phyloP scores from a whole-genome alignment of 2,888 invertebrate species.

The Nomada ruficornis region DNA sequence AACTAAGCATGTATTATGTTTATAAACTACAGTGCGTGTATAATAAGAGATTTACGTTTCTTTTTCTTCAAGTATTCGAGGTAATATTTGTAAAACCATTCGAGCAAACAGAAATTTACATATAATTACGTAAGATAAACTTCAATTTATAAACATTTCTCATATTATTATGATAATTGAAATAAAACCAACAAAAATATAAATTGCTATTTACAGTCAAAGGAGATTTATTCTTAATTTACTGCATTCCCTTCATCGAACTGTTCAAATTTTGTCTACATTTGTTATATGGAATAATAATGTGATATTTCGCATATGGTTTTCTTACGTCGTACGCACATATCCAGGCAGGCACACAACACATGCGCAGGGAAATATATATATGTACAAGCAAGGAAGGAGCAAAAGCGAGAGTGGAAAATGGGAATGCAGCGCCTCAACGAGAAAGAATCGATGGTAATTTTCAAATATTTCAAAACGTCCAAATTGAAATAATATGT shows the following conservation, averaged over 20 bases:
- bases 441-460: constrained; percentile 52
- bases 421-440: constrained; percentile 52
- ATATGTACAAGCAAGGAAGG: constrained; percentile 40
- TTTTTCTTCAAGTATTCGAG: background rate
- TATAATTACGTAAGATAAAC: background rate
- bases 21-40: background rate
- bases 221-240: background rate
- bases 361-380: constrained; percentile 5
- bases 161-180: background rate
- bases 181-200: background rate
- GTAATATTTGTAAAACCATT: background rate
- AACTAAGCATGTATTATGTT: background rate
- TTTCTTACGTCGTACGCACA: constrained; percentile 30
- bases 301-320: constrained; percentile 16
- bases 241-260: constrained; percentile 2
- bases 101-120: background rate
- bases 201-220: background rate
- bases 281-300: constrained; percentile 34
- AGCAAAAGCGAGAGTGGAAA: constrained; percentile 20
- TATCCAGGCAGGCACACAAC: constrained; percentile 9
- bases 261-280: background rate
- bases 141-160: background rate
- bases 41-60: background rate
- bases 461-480: constrained; percentile 2
- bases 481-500: constrained; percentile 29